Evolutionary conservation across 2,888 invertebrate genomes (phyloP).

Genomic region (Lasioglossum leucozonium): DNA sequence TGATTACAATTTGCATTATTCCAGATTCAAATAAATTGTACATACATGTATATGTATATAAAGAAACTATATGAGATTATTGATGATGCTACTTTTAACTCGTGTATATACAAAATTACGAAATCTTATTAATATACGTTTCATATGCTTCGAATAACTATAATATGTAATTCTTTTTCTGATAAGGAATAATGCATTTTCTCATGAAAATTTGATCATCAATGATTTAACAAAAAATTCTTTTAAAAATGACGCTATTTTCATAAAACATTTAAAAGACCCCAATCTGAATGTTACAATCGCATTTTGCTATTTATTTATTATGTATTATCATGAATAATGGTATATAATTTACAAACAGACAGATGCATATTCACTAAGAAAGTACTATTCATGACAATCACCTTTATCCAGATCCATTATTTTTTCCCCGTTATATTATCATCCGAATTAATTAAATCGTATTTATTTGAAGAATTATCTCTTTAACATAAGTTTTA

Average conservation of each 20-base stretch:
- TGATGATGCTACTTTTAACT: not conserved
- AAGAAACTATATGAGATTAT: not conserved
- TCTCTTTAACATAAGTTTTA: too few relatives aligned
- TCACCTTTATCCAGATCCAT: not conserved
- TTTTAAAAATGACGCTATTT: not conserved
- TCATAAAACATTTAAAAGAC: constrained; percentile 29
- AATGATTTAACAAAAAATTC: not conserved
- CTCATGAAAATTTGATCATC: not conserved
- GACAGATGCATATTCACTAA: constrained; percentile 3
- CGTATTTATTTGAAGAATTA: not conserved
- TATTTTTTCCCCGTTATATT: constrained; percentile 1
- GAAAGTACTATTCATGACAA: constrained; percentile 8
- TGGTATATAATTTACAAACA: constrained; percentile 15
- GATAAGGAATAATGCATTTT: not conserved
- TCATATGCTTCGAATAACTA: not conserved
- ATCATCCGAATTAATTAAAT: not conserved
- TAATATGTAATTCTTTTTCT: constrained; percentile 3
- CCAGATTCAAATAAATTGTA: constrained; percentile 8
- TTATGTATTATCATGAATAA: constrained; percentile 4
- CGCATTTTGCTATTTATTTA: constrained; percentile 22
- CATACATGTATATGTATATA: not conserved
- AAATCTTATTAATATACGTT: not conserved
- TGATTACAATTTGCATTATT: constrained; percentile 40
- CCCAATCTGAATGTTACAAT: constrained; percentile 50
- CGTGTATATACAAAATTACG: not conserved